Evolutionary conservation across 92 coral and sea anemone genomes (phyloP).

Genomic region (Parazoanthus atlanticus): DNA sequence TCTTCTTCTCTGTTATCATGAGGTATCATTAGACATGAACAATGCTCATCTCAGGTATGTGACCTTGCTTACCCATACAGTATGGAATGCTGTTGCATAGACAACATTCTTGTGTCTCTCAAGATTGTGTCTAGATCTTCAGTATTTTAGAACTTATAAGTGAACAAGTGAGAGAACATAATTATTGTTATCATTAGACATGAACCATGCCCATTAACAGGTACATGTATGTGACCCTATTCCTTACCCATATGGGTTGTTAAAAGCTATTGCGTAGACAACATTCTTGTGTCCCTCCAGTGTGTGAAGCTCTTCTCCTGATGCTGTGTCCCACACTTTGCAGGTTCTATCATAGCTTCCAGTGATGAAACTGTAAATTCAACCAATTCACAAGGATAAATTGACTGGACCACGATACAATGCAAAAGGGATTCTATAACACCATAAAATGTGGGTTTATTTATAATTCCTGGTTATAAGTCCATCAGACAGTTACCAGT

Average conservation of each 20-base stretch:
- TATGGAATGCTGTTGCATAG: conserved; percentile 97
- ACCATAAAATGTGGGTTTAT: too few species aligned
- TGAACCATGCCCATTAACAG: too few species aligned
- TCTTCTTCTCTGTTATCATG: too few species aligned
- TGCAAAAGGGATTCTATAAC: too few species aligned
- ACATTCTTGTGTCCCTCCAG: conserved; percentile 99
- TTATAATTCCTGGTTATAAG: too few species aligned
- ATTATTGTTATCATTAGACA: too few species aligned
- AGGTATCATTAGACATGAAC: too few species aligned
- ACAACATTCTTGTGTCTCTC: conserved; percentile 99
- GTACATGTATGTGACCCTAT: not conserved
- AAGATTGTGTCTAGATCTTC: conserved; percentile 88
- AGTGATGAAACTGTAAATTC: conserved; percentile 83
- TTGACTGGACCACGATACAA: not conserved
- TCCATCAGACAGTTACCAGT: too few species aligned
- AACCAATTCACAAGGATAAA: not conserved
- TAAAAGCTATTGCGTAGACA: conserved; percentile 96
- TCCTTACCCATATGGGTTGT: conserved; percentile 99
- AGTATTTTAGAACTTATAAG: too few species aligned
- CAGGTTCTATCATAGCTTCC: conserved; percentile 99
- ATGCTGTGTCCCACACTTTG: conserved; percentile 99
- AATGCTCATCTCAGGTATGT: not conserved
- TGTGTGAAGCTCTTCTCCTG: conserved; percentile 93
- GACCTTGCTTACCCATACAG: conserved; percentile 88
- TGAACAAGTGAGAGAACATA: too few species aligned